Evolutionary conservation across 2,113 vertebrate genomes (phyloP), one percentile per base, ranked within the genome.

Genomic region (Prietella phreatophila): DNA sequence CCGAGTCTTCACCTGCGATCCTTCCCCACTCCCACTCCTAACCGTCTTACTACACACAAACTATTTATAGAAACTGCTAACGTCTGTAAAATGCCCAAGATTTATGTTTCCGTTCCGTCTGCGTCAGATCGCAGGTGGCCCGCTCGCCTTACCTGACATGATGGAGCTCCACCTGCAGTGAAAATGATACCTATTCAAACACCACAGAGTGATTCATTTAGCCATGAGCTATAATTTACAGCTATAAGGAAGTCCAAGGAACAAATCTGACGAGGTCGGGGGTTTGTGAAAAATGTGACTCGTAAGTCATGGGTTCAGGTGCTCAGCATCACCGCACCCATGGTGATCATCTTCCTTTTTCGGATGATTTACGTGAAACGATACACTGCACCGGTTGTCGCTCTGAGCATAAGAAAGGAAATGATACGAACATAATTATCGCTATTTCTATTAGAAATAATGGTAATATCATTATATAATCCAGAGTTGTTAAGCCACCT

Each of bases 181-280:
- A 86, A 85, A 88, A 88, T 69, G 75, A 36, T 25, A 67, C 30
- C 87, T 84, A 27, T 89, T 87, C 86, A 89, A 91, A 69, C 83
- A 67, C 85, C 30, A 42, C 5, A 25, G 39, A 78, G 79, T 82
- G 78, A 90, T 85, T 81, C 81, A 88, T 90, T 82, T 76, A 39
- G 36, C 2, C 7, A 30, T n/a, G 39, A 73, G 83, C 88, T 39
- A 61, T 83, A 87, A 90, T 90, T 89, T 89, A 90, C 11, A 42
- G 58, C 71, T 83, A 79, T 33, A 88, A 88, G 86, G 73, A 86
- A 84, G 88, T 87, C 83, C 80, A 79, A 84, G 73, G 55, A 84
- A 86, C 81, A 83, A 76, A 69, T 79, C 15, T 63, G 89, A 83
- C 67, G 88, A 89, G 88, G 88, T 88, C 75, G 82, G 50, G n/a